Evolutionary conservation across 2,113 vertebrate species (phyloP).

Genomic region (Quiscalus mexicanus): DNA sequence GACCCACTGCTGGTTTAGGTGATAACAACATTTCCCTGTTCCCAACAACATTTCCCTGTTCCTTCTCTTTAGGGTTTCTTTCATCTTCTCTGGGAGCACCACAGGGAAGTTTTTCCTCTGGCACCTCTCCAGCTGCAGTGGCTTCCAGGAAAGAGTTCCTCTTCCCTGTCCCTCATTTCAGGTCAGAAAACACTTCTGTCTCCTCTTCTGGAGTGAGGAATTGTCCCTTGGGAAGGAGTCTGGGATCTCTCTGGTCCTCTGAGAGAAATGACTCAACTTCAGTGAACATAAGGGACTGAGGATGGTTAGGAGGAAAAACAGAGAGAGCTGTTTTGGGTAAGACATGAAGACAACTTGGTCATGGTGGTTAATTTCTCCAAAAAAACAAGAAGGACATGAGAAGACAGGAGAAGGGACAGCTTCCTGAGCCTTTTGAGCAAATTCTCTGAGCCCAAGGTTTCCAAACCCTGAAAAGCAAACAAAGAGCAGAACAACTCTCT

Average conservation of each 20-base stretch:
- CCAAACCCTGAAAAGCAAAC: neutral
- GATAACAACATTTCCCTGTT: neutral
- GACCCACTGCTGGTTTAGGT: neutral
- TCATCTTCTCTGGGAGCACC: accelerated
- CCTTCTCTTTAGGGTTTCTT: neutral
- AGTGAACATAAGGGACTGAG: neutral
- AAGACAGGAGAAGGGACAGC: neutral
- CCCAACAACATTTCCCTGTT: neutral
- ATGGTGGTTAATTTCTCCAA: neutral
- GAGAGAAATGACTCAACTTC: neutral
- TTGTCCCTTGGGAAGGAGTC: neutral
- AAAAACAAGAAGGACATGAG: accelerated
- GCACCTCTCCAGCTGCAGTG: accelerated
- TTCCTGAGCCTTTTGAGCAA: neutral
- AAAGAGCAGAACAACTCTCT: neutral
- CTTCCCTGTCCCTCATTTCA: neutral
- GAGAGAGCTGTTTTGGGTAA: neutral
- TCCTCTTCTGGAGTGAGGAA: neutral
- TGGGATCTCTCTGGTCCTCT: accelerated
- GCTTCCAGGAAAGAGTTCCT: neutral
- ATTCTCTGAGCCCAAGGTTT: neutral
- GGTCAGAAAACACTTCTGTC: neutral
- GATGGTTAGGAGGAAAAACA: neutral
- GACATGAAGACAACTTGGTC: neutral
- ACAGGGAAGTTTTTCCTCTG: neutral